phyloP scores from a whole-genome alignment of 1,140 invertebrate genomes.

The Ceratina calcarata region DNA sequence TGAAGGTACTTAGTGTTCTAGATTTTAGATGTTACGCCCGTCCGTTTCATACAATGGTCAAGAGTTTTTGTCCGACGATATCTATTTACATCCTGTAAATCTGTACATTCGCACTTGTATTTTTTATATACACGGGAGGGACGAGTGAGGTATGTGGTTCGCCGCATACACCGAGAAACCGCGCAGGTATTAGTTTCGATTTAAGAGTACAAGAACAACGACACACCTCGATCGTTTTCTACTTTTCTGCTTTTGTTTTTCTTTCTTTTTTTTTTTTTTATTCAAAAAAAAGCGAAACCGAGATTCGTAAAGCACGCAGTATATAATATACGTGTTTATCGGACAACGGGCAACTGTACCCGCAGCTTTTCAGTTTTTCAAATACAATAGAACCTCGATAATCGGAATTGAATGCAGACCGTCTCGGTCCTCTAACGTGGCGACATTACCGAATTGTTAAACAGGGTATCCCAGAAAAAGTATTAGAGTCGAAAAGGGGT shows the following conservation, averaged over 20 bases:
- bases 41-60: slow-evolving; percentile 28
- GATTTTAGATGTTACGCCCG: slow-evolving; percentile 19
- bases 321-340: slow-evolving; percentile 2
- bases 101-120: slow-evolving; percentile 33
- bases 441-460: too few relatives aligned
- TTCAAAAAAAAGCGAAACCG: not conserved
- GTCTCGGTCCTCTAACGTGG: too few relatives aligned
- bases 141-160: not conserved
- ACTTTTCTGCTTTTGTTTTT: too few relatives aligned
- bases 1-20: slow-evolving; percentile 36
- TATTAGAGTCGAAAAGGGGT: too few relatives aligned
- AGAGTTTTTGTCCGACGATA: slow-evolving; percentile 16
- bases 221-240: slow-evolving; percentile 13
- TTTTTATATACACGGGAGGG: slow-evolving; percentile 14
- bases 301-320: not conserved
- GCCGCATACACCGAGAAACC: not conserved
- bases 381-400: not conserved
- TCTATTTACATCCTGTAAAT: slow-evolving; percentile 34
- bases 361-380: not conserved
- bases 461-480: too few relatives aligned
- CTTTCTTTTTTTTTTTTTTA: too few relatives aligned
- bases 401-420: too few relatives aligned
- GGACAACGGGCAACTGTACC: not conserved
- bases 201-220: slow-evolving; percentile 17
- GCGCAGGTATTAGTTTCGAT: not conserved